Percentiles rank a stretch among this genome's conserved stretches.
phyloP scores from a whole-genome alignment of 2,797 vertebrate species.

The Chanos chanos region DNA sequence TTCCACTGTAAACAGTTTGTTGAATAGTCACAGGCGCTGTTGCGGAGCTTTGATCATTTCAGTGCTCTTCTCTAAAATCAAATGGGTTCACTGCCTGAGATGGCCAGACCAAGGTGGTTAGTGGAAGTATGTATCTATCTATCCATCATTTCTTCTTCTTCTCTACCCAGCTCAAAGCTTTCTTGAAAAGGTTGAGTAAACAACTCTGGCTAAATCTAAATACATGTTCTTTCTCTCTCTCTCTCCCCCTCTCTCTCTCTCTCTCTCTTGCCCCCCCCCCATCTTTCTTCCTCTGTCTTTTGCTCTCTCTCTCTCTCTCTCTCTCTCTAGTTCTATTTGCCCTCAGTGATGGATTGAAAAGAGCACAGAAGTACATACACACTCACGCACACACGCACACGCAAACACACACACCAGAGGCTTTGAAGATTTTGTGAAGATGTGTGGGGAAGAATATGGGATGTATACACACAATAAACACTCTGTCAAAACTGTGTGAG shows the following conservation, averaged over 20 bases:
- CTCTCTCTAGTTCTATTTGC: constrained; percentile 63
- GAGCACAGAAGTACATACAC: constrained; percentile 36
- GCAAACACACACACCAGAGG: constrained; percentile 54
- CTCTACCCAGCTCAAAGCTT: constrained; percentile 2
- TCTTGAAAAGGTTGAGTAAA: constrained; percentile 16
- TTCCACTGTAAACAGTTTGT: no score
- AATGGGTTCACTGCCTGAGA: no score
- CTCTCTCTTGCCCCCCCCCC: constrained; percentile 55
- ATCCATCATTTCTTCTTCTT: constrained; percentile 12
- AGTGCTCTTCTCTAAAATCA: no score
- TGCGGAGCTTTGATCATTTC: no score
- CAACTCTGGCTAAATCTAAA: constrained; percentile 27
- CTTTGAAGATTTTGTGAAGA: constrained; percentile 75
- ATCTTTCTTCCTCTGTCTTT: constrained; percentile 50
- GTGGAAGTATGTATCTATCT: no score
- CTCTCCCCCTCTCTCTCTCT: constrained; percentile 39
- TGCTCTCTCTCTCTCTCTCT: constrained; percentile 41
- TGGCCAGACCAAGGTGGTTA: no score
- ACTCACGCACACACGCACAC: no score
- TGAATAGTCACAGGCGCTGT: no score
- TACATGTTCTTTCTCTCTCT: neutral
- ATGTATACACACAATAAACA: constrained; percentile 19
- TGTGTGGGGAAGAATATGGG: constrained; percentile 26
- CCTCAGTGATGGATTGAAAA: constrained; percentile 58
- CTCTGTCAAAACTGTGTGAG: constrained; percentile 15